These are phyloP conservation scores for Ormyrus thymus DNA, from an alignment of 2,888 invertebrate genomes.

Conservation along the genomic window DNA sequence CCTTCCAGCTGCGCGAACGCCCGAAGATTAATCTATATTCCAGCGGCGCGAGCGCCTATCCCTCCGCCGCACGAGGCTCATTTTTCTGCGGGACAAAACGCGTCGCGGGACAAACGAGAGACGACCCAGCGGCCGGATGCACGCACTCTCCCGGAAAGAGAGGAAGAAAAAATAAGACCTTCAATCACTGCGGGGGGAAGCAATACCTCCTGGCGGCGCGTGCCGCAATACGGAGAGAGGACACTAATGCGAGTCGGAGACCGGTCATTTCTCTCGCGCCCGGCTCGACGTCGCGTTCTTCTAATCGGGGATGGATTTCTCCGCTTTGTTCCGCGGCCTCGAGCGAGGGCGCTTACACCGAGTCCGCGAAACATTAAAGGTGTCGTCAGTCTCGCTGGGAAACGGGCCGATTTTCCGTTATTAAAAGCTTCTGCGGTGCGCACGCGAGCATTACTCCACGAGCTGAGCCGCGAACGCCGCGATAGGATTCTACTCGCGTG, in stretches of 20 bases:
- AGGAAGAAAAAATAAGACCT: conserved; percentile 6
- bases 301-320: too few species aligned
- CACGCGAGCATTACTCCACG: conserved; percentile 2
- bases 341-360: too few species aligned
- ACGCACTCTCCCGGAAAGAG: neutral
- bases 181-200: conserved; percentile 28
- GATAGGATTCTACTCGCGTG: conserved; percentile 23
- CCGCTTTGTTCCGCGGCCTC: too few species aligned
- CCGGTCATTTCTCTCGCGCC: conserved; percentile 13
- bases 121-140: neutral
- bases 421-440: conserved; percentile 6
- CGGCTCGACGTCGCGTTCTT: neutral
- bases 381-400: neutral
- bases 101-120: neutral
- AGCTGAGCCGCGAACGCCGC: conserved; percentile 1
- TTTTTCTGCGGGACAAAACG: too few species aligned
- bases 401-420: conserved; percentile 1
- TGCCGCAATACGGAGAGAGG: neutral
- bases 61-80: too few species aligned
- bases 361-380: too few species aligned
- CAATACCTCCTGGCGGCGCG: neutral
- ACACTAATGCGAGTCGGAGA: conserved; percentile 11
- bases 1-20: too few species aligned
- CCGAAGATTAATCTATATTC: too few species aligned
- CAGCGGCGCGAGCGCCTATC: too few species aligned